phyloP scores from a whole-genome alignment of 2,113 vertebrate species.

The Hippocampus abdominalis region DNA sequence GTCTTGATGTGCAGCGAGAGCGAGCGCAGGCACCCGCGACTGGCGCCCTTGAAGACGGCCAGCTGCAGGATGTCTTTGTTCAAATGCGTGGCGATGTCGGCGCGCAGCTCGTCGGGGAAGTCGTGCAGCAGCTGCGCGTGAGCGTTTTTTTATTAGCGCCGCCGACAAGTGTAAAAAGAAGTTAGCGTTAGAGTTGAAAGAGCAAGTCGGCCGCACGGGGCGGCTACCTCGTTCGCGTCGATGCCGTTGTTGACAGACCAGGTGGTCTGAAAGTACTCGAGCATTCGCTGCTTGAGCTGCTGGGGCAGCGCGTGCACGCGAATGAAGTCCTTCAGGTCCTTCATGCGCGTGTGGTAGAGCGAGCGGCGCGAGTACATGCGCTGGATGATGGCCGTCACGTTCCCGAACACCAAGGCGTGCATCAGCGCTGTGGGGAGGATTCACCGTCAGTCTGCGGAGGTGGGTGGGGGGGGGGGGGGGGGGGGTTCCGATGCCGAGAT shows the following conservation, averaged over 20 bases:
- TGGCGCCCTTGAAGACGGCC: constrained; percentile 86
- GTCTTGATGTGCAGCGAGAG: constrained; percentile 95
- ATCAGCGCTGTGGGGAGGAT: constrained; percentile 79
- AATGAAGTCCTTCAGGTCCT: constrained; percentile 96
- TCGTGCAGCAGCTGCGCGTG: constrained; percentile 84
- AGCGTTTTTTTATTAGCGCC: too few species aligned
- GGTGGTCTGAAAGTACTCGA: constrained; percentile 96
- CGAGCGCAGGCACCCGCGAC: constrained; percentile 90
- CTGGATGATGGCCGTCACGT: constrained; percentile 95
- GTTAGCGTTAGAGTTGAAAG: too few species aligned
- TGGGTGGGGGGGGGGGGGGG: too few species aligned
- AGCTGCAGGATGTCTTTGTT: constrained; percentile 97
- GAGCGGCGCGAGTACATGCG: constrained; percentile 95
- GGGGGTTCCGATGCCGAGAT: too few species aligned
- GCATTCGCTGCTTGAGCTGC: constrained; percentile 92
- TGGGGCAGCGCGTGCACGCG: constrained; percentile 87
- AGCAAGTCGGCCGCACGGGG: too few species aligned
- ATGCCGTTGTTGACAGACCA: constrained; percentile 98
- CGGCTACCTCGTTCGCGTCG: constrained; percentile 84
- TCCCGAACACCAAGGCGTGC: constrained; percentile 93
- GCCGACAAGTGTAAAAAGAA: constrained; percentile 33
- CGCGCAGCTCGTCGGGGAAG: constrained; percentile 93
- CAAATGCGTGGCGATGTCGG: constrained; percentile 95
- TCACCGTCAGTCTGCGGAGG: too few species aligned
- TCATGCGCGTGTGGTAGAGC: constrained; percentile 94